Percentiles rank a stretch among this genome's conserved stretches.
Evolutionary conservation across 2,113 vertebrate species (phyloP).

Genomic region (Zeus faber): DNA sequence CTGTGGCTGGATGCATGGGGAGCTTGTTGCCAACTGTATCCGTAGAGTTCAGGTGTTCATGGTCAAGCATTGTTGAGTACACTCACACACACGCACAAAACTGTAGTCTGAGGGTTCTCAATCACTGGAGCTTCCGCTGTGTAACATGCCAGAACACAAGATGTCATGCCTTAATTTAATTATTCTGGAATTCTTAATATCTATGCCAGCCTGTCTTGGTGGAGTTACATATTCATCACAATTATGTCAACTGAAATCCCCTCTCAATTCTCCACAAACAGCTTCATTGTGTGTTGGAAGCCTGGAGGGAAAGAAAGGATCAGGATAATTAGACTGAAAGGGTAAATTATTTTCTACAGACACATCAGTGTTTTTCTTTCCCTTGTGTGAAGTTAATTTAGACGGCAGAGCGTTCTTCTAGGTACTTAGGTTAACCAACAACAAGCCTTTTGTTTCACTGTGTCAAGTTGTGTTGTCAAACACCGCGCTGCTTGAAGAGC

Average conservation of each 20-base stretch:
- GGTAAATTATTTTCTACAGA: conserved; percentile 47
- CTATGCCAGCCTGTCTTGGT: conserved; percentile 42
- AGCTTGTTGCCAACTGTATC: no score
- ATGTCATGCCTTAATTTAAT: conserved; percentile 47
- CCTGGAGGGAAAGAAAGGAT: conserved; percentile 22
- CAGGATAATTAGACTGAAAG: conserved; percentile 51
- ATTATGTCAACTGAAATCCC: conserved; percentile 43
- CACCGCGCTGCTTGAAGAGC: conserved; percentile 20
- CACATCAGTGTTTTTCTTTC: conserved; percentile 32
- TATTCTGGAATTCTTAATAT: conserved; percentile 47
- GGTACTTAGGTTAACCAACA: conserved; percentile 12
- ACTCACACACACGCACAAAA: conserved; percentile 4
- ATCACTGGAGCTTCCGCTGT: conserved; percentile 21
- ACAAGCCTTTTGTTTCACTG: conserved; percentile 41
- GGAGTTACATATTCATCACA: conserved; percentile 46
- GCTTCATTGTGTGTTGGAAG: conserved; percentile 35
- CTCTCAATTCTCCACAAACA: conserved; percentile 37
- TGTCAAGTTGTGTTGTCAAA: conserved; percentile 29
- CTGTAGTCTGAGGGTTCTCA: neutral
- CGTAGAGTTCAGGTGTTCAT: neutral
- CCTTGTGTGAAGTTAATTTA: conserved; percentile 47
- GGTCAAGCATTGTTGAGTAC: neutral
- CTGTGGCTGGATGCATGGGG: no score
- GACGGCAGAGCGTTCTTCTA: conserved; percentile 24
- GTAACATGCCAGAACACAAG: conserved; percentile 18